Evolutionary conservation across 1,140 invertebrate genomes (phyloP).

Genomic region (Cyrtorhinus lividipennis): DNA sequence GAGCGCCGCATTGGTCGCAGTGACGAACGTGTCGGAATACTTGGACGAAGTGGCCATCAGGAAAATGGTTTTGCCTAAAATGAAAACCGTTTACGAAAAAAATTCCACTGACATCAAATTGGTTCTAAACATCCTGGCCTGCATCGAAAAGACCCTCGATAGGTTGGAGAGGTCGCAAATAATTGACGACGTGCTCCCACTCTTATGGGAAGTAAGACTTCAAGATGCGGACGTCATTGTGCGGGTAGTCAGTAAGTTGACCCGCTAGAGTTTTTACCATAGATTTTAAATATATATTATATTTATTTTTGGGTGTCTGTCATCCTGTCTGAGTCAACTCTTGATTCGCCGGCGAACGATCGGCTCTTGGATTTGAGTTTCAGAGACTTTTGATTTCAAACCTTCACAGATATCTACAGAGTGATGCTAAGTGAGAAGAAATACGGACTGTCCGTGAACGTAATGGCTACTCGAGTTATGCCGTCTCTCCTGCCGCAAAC

Average conservation of each 20-base stretch:
- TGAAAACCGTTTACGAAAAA: conserved; percentile 74
- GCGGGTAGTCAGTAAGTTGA: conserved; percentile 66
- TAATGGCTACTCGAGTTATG: conserved; percentile 88
- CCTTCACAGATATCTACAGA: conserved; percentile 78
- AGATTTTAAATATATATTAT: neutral
- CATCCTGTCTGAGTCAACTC: too few species aligned
- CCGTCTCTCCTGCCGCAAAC: conserved; percentile 83
- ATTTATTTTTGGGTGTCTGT: neutral
- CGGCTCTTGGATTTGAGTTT: too few species aligned
- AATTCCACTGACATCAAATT: conserved; percentile 64
- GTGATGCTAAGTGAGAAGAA: conserved; percentile 81
- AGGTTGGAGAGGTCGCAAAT: conserved; percentile 77
- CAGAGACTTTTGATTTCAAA: too few species aligned
- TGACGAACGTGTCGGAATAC: conserved; percentile 70
- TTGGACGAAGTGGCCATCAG: conserved; percentile 70
- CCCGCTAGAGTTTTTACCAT: too few species aligned
- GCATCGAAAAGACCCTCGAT: conserved; percentile 62
- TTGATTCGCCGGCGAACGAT: too few species aligned
- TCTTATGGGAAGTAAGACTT: conserved; percentile 72
- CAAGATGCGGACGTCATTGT: conserved; percentile 69
- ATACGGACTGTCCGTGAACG: conserved; percentile 78
- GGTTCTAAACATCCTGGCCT: conserved; percentile 56
- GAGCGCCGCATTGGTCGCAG: conserved; percentile 78
- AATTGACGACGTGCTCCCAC: conserved; percentile 79
- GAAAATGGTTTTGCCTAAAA: conserved; percentile 69